Evolutionary conservation across 2,113 vertebrate species (phyloP).

Genomic region (Pelodiscus sinensis): DNA sequence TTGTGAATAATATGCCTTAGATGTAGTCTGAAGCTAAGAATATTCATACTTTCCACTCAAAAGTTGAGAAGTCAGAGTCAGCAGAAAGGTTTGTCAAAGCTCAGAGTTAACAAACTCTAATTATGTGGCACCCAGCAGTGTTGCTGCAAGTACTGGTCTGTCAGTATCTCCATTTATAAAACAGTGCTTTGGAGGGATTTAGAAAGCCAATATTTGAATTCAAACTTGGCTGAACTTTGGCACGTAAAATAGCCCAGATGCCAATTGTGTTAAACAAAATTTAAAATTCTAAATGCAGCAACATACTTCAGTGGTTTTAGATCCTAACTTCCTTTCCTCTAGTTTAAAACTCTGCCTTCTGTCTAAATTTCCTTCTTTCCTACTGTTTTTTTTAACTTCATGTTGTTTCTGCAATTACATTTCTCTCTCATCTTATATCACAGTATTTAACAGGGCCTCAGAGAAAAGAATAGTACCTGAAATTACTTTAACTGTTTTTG

Average conservation of each 20-base stretch:
- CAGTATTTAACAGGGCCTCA: background rate
- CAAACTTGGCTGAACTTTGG: background rate
- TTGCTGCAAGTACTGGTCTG: background rate
- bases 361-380: background rate
- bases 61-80: background rate
- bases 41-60: background rate
- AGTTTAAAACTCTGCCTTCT: background rate
- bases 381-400: background rate
- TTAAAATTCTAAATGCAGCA: background rate
- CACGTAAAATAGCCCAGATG: background rate
- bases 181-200: background rate
- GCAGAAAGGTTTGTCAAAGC: background rate
- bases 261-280: background rate
- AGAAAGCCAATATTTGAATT: background rate
- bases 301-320: background rate
- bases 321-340: background rate
- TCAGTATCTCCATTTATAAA: background rate
- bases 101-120: background rate
- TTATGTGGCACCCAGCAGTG: background rate
- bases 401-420: background rate
- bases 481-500: background rate
- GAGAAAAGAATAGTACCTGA: background rate
- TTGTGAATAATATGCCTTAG: background rate
- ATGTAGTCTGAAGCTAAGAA: background rate
- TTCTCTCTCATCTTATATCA: background rate